A percentile compares a stretch with the other conserved stretches of the same genome.
phyloP scores from a whole-genome alignment of 2,888 invertebrate species.

The Adineta ricciae region DNA sequence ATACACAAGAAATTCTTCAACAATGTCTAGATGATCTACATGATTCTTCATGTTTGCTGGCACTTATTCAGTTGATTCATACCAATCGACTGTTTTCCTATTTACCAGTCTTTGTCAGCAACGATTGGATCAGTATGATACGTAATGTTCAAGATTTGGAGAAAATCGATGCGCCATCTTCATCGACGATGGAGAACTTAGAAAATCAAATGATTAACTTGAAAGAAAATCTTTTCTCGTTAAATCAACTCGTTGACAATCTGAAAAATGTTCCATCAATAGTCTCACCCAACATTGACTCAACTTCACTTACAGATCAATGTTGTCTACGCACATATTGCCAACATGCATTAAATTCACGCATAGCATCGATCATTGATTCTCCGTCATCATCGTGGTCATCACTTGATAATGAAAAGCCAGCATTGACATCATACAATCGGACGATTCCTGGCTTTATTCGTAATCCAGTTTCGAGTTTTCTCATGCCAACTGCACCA shows the following conservation, averaged over 20 bases:
- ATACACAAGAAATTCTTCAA: background rate
- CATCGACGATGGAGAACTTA: background rate
- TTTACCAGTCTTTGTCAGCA: background rate
- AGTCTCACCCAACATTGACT: background rate
- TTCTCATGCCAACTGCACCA: background rate
- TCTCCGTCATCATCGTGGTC: background rate
- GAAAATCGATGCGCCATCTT: background rate
- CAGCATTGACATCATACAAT: background rate
- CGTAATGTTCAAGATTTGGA: background rate
- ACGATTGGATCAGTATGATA: constrained; percentile 8
- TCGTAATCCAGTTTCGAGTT: constrained; percentile 12
- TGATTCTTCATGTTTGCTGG: background rate
- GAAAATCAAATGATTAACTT: background rate
- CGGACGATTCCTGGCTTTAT: background rate
- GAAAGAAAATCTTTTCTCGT: background rate
- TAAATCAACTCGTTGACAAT: background rate
- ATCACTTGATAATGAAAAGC: background rate
- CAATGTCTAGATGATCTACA: background rate
- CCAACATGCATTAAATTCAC: background rate
- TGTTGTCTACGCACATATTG: background rate
- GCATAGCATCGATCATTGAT: background rate
- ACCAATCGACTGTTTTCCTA: background rate
- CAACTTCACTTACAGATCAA: background rate
- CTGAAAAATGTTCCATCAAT: background rate
- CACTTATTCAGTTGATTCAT: background rate